phyloP scores from a whole-genome alignment of 2,797 vertebrate species.

The Alfaro cultratus region DNA sequence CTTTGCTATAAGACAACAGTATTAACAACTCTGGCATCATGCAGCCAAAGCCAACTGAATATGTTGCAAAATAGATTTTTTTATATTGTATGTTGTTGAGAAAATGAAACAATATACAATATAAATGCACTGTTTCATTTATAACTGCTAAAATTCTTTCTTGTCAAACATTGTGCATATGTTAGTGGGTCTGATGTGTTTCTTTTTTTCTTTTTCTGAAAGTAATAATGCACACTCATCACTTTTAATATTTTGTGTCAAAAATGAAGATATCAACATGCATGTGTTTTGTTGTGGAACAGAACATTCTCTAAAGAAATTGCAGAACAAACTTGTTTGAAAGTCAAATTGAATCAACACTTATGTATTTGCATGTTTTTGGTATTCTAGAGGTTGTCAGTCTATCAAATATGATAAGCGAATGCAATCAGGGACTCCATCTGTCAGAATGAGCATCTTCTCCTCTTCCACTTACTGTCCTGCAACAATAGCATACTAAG shows the following conservation, averaged over 20 bases:
- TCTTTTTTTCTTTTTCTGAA: neutral
- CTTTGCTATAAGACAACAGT: neutral
- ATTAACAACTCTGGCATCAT: neutral
- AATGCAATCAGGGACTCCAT: slow-evolving; percentile 49
- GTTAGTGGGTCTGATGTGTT: neutral
- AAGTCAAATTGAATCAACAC: neutral
- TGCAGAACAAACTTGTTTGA: neutral
- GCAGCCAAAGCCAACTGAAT: neutral
- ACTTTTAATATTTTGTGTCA: slow-evolving; percentile 2
- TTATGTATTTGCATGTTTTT: slow-evolving; percentile 3
- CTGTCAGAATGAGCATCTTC: slow-evolving; percentile 34
- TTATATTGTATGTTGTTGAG: neutral
- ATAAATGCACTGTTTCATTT: neutral
- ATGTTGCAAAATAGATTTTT: neutral
- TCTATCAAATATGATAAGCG: slow-evolving; percentile 14
- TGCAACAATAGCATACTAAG: slow-evolving; percentile 44
- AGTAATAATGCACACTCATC: neutral
- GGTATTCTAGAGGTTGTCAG: neutral
- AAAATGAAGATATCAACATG: neutral
- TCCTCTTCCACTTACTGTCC: slow-evolving; percentile 45
- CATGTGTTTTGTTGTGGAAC: neutral
- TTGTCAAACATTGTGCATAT: neutral
- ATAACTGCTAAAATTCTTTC: neutral
- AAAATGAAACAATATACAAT: neutral
- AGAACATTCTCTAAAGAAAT: neutral